Conservation (phyloP, 2,888 invertebrate genomes). For the Limenitis camilla region DNA sequence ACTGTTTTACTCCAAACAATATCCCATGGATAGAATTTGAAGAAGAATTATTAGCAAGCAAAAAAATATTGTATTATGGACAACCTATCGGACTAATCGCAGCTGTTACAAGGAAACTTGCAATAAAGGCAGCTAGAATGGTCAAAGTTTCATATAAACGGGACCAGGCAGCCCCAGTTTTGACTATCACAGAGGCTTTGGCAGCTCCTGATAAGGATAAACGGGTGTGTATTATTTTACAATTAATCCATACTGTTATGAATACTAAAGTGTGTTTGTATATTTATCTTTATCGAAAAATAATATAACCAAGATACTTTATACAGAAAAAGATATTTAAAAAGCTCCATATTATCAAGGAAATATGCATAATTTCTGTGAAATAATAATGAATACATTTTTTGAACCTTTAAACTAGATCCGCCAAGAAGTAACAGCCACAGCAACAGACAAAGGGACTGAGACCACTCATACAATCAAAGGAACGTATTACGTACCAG, state of each 20-base stretch:
- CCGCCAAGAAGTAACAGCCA: conserved; percentile 42
- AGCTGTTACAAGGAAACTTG: conserved; percentile 74
- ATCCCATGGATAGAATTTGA: conserved; percentile 38
- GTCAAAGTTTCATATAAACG: conserved; percentile 74
- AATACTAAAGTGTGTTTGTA: neutral
- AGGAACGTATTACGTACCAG: conserved; percentile 71
- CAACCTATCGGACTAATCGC: conserved; percentile 85
- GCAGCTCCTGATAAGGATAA: conserved; percentile 53
- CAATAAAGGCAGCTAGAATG: conserved; percentile 41
- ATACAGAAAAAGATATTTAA: too few species aligned
- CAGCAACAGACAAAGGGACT: conserved; percentile 48
- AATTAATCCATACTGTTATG: neutral
- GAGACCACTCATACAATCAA: conserved; percentile 67
- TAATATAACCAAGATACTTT: too few species aligned
- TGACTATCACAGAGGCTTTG: conserved; percentile 68
- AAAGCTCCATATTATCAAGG: too few species aligned
- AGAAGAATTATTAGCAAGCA: conserved; percentile 73
- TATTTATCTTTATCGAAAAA: too few species aligned
- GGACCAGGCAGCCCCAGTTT: conserved; percentile 51
- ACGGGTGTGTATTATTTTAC: conserved; percentile 36
- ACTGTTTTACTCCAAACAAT: conserved; percentile 65
- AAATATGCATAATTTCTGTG: too few species aligned
- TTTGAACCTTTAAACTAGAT: conserved; percentile 33
- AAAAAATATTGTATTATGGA: conserved; percentile 76
- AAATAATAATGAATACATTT: neutral